Base-by-base conservation (phyloP, 2,797 vertebrate species). In the Pseudopleuronectes americanus region DNA sequence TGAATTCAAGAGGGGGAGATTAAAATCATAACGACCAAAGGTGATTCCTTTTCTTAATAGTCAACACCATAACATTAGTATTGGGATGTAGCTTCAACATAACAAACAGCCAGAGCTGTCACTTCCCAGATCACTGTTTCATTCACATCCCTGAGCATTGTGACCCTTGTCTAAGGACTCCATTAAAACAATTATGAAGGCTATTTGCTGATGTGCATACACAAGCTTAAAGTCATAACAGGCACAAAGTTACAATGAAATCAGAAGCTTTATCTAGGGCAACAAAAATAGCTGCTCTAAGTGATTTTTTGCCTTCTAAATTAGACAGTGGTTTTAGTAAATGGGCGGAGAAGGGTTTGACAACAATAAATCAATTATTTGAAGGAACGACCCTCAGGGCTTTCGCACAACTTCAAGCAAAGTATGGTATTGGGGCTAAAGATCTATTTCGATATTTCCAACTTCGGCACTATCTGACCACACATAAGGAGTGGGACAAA, bases 1-100 rank as follows among this genome's bases (percentile, higher is more conserved):
- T 99, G 91, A 55, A 66, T 23, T 19, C 3, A 17, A 8, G 1
- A 17, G 4, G 16, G 9, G 10, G 9, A 33, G 17, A 21, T 43
- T 43, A 4, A 6, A 43, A 17, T 17, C 13, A 43, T 16, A 43
- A 43, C 0, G 41, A 43, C 4, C 13, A 43, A 43, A 17, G 16
- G 16, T 12, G 41, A 14, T 16, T 16, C 38, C 1, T 13, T 43
- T 13, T 43, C 13, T 43, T 1, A 48, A n/a, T 24, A 24, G 24
- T 24, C 24, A 24, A 24, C 24, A 17, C 43, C 19, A 19, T 48
- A 48, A 19, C 4, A 45, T 45, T 17, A 17, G 19, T 19, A 48
- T 9, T 38, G 8, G 36, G 2, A 38, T 13, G 12, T 38, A 38
- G 47, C 53, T 43, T 31, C 9, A 28, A 53, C 4, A 31, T 31